phyloP scores from a whole-genome alignment of 2,113 vertebrate species.

The Sinocyclocheilus anshuiensis region DNA sequence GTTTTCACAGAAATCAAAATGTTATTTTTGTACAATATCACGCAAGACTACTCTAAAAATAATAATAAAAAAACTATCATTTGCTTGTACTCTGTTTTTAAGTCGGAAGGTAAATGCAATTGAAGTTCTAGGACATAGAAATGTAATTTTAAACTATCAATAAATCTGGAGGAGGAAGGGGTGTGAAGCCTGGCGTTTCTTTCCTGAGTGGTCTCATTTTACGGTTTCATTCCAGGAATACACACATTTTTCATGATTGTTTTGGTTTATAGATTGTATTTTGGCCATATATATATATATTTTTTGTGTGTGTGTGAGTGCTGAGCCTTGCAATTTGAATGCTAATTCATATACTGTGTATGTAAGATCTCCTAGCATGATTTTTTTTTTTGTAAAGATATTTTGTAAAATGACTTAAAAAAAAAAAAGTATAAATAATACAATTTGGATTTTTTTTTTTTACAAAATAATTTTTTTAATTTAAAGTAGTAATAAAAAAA shows the following conservation, averaged over 20 bases:
- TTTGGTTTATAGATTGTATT: too few relatives aligned
- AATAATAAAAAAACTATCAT: conserved; percentile 74
- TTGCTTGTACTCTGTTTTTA: conserved; percentile 93
- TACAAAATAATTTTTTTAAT: too few relatives aligned
- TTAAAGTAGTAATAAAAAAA: not conserved
- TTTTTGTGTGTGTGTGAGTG: too few relatives aligned
- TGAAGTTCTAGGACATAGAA: conserved; percentile 90
- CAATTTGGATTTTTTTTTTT: too few relatives aligned
- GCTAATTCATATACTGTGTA: too few relatives aligned
- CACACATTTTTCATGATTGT: too few relatives aligned
- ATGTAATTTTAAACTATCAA: conserved; percentile 97
- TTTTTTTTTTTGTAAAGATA: too few relatives aligned
- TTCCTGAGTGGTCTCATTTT: conserved; percentile 67
- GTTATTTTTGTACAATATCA: conserved; percentile 99
- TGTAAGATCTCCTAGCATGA: too few relatives aligned
- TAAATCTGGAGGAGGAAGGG: conserved; percentile 94
- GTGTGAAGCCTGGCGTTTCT: conserved; percentile 81
- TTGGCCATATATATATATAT: too few relatives aligned
- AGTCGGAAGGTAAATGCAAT: conserved; percentile 88
- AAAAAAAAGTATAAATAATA: too few relatives aligned
- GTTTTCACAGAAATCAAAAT: conserved; percentile 94
- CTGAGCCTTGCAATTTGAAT: too few relatives aligned
- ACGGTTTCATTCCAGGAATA: not conserved
- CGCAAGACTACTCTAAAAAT: conserved; percentile 84
- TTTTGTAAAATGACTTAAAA: too few relatives aligned